Percentiles rank a stretch among this genome's conserved stretches.
Conservation (phyloP, 2,797 vertebrate species). For the Manis javanica region DNA sequence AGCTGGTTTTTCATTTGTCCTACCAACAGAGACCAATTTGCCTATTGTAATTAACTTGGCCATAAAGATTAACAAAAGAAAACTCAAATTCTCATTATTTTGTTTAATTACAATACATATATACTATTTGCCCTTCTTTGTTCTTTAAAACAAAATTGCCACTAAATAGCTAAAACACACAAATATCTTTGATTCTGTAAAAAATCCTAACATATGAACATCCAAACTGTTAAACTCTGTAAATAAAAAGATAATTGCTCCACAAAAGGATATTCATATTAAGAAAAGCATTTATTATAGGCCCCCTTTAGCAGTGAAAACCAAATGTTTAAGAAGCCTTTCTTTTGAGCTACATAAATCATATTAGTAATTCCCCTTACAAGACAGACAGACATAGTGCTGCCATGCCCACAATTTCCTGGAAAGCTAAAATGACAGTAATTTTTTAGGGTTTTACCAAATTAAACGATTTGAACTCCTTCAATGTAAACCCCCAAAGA, state of each 20-base stretch:
- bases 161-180: not conserved
- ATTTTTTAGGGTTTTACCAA: not conserved
- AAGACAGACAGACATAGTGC: not conserved
- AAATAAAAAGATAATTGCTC: not conserved
- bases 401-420: not conserved
- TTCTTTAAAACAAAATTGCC: constrained; percentile 45
- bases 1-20: not conserved
- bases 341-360: not conserved
- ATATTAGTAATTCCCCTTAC: not conserved
- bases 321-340: not conserved
- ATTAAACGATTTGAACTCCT: constrained; percentile 46
- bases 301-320: not conserved
- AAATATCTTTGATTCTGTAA: not conserved
- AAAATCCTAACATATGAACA: not conserved
- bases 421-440: constrained; percentile 31
- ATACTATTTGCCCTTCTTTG: not conserved
- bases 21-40: not conserved
- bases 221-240: not conserved
- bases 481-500: constrained; percentile 4
- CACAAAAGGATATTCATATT: not conserved
- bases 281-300: not conserved
- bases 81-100: not conserved
- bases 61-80: not conserved
- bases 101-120: not conserved
- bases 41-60: not conserved